Evolutionary conservation across 2,797 vertebrate genomes (phyloP).

Genomic region (Mormyrus proboscirostris): DNA sequence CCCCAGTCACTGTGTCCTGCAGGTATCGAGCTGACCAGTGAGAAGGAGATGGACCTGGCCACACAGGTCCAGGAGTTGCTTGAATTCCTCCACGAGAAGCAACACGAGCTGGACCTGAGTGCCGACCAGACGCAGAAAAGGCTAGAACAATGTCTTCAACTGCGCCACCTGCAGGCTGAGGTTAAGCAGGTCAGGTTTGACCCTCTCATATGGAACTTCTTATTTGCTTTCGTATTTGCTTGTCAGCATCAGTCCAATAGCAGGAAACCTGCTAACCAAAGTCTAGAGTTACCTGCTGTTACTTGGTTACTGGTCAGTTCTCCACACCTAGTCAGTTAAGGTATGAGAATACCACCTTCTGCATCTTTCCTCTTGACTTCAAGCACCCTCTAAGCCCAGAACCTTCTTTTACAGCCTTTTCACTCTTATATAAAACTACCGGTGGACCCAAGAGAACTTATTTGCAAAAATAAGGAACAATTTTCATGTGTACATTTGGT

Average conservation of each 20-base stretch:
- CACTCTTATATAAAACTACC: neutral
- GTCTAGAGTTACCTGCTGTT: neutral
- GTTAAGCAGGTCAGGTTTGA: slow-evolving; percentile 80
- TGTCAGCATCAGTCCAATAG: neutral
- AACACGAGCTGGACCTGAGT: slow-evolving; percentile 88
- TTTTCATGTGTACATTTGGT: neutral
- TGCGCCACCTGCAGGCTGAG: slow-evolving; percentile 90
- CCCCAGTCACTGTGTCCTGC: slow-evolving; percentile 25
- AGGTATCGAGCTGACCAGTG: slow-evolving; percentile 89
- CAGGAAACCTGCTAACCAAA: neutral
- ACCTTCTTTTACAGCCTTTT: neutral
- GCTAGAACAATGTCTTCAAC: slow-evolving; percentile 90
- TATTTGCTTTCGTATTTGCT: neutral
- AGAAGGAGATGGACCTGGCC: slow-evolving; percentile 80
- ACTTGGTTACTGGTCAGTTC: neutral
- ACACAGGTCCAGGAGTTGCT: slow-evolving; percentile 89
- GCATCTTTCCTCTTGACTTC: neutral
- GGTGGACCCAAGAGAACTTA: neutral
- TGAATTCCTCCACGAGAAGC: slow-evolving; percentile 89
- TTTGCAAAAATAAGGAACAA: neutral
- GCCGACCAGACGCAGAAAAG: slow-evolving; percentile 92
- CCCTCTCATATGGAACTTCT: neutral
- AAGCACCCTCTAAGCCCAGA: neutral
- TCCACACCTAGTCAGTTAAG: neutral
- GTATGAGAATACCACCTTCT: neutral